A percentile compares a stretch with the other conserved stretches of the same genome.
These are phyloP conservation scores for Vultur gryphus DNA, from an alignment of 2,797 vertebrate genomes.

Conservation along the genomic window DNA sequence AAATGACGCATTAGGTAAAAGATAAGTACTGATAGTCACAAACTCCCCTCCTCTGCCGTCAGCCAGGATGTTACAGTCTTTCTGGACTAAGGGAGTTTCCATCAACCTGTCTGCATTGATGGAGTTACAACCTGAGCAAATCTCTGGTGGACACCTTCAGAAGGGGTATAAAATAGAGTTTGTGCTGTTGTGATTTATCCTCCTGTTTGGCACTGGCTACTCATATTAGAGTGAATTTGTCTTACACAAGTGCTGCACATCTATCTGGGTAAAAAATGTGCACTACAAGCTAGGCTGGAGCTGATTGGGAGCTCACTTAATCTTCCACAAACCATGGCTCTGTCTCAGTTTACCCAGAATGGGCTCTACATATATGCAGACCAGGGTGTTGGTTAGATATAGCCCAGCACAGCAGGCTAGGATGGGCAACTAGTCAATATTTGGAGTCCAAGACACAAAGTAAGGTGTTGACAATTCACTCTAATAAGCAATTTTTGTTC, in stretches of 20 bases:
- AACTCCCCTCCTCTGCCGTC: neutral
- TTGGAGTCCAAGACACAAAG: neutral
- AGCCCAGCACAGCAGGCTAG: neutral
- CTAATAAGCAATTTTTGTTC: neutral
- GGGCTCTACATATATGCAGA: rapidly evolving
- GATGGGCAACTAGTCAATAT: neutral
- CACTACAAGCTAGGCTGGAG: neutral
- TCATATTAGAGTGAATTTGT: neutral
- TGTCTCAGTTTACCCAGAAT: neutral
- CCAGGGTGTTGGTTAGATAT: neutral
- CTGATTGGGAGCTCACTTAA: neutral
- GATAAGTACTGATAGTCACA: neutral
- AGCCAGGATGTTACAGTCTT: neutral
- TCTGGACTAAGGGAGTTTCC: neutral
- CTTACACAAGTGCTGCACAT: neutral
- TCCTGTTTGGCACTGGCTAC: neutral
- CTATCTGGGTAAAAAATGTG: neutral
- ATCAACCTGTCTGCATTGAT: neutral
- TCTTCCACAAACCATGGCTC: neutral
- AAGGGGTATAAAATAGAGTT: neutral
- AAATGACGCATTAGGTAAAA: neutral
- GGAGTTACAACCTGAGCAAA: neutral
- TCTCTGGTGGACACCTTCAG: neutral
- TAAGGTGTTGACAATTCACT: neutral
- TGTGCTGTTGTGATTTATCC: neutral